These are phyloP conservation scores for Tetramorium simillimum DNA, from an alignment of 1,140 invertebrate species.

Conservation along the genomic window DNA sequence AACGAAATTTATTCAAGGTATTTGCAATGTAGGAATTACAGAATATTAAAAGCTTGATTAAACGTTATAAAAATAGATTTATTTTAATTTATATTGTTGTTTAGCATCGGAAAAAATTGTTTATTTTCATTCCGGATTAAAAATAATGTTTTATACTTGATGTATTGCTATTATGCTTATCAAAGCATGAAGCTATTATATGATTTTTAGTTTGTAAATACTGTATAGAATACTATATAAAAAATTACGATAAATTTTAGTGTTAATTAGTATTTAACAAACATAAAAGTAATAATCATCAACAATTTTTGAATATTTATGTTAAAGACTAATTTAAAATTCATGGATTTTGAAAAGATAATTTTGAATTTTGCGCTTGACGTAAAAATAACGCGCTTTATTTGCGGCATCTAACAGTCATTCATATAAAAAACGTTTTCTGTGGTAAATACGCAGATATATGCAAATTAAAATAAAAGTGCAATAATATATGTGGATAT, in stretches of 20 bases:
- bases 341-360: conserved; percentile 23
- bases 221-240: background rate
- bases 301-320: background rate
- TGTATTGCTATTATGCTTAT: background rate
- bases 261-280: background rate
- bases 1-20: background rate
- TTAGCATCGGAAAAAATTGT: background rate
- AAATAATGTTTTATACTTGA: background rate
- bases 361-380: conserved; percentile 12
- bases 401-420: background rate
- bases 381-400: conserved; percentile 42
- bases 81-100: background rate
- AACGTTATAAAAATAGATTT: background rate
- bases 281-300: conserved; percentile 16
- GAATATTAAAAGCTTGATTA: background rate
- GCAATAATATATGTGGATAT: conserved; percentile 18
- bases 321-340: conserved; percentile 23
- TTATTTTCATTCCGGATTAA: background rate
- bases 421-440: conserved; percentile 24
- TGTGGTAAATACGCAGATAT: conserved; percentile 6
- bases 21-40: background rate
- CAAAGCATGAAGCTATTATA: background rate
- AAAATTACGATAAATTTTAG: background rate
- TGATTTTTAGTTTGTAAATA: conserved; percentile 1
- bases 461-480: conserved; percentile 24